Conservation (phyloP, 2,888 invertebrate species). For the Harpalus rufipes region DNA sequence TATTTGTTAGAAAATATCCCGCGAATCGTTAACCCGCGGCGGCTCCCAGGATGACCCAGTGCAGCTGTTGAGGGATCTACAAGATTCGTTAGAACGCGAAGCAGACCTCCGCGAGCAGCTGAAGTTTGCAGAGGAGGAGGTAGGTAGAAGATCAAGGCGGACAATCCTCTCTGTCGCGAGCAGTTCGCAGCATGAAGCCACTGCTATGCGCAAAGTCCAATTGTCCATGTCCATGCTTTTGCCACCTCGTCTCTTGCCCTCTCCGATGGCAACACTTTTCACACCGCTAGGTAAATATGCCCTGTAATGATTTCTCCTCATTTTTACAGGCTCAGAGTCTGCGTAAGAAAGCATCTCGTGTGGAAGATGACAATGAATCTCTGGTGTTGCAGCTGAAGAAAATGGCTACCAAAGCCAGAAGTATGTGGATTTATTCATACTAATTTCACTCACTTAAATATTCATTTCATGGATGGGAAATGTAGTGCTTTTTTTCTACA, state of each 20-base stretch:
- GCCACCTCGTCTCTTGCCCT: slow-evolving; percentile 72
- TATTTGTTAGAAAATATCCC: slow-evolving; percentile 81
- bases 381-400: slow-evolving; percentile 97
- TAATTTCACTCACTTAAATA: slow-evolving; percentile 48
- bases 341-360: slow-evolving; percentile 92
- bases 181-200: slow-evolving; percentile 64
- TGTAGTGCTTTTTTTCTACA: slow-evolving; percentile 61
- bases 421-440: slow-evolving; percentile 79
- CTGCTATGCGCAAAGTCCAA: slow-evolving; percentile 71
- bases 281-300: slow-evolving; percentile 73
- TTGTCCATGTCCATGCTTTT: slow-evolving; percentile 72
- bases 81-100: slow-evolving; percentile 95
- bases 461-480: slow-evolving; percentile 51
- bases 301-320: slow-evolving; percentile 68
- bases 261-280: slow-evolving; percentile 75
- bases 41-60: slow-evolving; percentile 90
- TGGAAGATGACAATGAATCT: slow-evolving; percentile 98
- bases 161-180: slow-evolving; percentile 38
- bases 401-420: slow-evolving; percentile 93
- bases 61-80: slow-evolving; percentile 90
- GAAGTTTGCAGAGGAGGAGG: slow-evolving; percentile 95
- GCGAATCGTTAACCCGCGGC: slow-evolving; percentile 87
- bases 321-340: slow-evolving; percentile 89
- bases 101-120: slow-evolving; percentile 95
- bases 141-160: slow-evolving; percentile 73